These are phyloP conservation scores for Gobiocypris rarus DNA, from an alignment of 2,113 vertebrate genomes.

Conservation along the genomic window DNA sequence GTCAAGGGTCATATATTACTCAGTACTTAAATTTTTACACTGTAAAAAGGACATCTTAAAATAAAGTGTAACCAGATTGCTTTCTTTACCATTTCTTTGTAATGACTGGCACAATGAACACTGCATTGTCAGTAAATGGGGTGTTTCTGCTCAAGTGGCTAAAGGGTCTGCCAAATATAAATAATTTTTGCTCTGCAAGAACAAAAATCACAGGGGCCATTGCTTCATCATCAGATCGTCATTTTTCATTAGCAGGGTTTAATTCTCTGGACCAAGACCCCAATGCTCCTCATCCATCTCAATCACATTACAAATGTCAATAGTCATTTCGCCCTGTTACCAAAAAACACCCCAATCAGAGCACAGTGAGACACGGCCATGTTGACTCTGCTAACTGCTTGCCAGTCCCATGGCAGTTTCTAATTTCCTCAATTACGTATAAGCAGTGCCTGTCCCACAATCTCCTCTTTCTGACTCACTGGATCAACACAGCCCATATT, in stretches of 20 bases:
- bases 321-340: conserved; percentile 65
- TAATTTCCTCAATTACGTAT: conserved; percentile 70
- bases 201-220: conserved; percentile 3
- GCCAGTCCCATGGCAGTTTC: conserved; percentile 60
- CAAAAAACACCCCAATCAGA: conserved; percentile 70
- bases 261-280: conserved; percentile 26
- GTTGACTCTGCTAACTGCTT: conserved; percentile 68
- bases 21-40: too few species aligned
- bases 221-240: conserved; percentile 2
- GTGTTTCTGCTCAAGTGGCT: not conserved
- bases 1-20: too few species aligned
- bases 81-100: not conserved
- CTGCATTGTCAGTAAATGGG: not conserved
- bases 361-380: conserved; percentile 47
- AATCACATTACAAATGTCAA: conserved; percentile 74
- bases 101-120: not conserved
- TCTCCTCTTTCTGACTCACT: conserved; percentile 47
- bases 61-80: too few species aligned
- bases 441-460: conserved; percentile 28
- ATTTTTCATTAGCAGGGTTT: conserved; percentile 33
- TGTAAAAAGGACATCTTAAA: too few species aligned
- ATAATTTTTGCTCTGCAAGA: not conserved
- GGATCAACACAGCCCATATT: conserved; percentile 76
- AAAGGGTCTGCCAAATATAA: not conserved
- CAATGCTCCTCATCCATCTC: conserved; percentile 64